phyloP scores from a whole-genome alignment of 2,888 invertebrate species.

The Sipha maydis region DNA sequence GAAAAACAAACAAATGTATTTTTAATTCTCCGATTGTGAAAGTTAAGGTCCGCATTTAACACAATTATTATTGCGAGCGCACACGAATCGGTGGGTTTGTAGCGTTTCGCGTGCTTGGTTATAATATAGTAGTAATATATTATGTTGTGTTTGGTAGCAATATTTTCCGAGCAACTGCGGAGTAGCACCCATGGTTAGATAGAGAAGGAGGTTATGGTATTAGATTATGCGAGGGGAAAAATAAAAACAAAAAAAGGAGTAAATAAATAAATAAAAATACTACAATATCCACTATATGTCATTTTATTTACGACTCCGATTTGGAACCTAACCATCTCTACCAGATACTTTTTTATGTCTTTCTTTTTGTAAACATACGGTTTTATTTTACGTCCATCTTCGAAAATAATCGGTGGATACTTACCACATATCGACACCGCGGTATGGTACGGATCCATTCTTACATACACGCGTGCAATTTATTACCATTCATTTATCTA shows the following conservation, averaged over 20 bases:
- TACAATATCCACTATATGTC: neutral
- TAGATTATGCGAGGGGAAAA: neutral
- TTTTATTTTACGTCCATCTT: neutral
- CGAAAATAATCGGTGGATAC: neutral
- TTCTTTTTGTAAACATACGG: neutral
- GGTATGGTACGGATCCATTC: too few relatives aligned
- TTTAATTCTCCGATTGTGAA: neutral
- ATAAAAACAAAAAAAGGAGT: neutral
- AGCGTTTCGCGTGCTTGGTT: neutral
- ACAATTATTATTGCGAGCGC: neutral
- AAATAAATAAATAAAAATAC: neutral
- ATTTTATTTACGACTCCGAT: neutral
- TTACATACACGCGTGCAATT: too few relatives aligned
- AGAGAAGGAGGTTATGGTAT: neutral
- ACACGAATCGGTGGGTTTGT: neutral
- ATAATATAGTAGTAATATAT: neutral
- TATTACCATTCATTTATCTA: too few relatives aligned
- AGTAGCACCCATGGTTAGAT: neutral
- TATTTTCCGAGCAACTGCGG: neutral
- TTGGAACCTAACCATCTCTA: neutral
- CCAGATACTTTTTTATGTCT: neutral
- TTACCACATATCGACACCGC: too few relatives aligned
- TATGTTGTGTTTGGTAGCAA: neutral
- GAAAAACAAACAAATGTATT: neutral
- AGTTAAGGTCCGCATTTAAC: neutral